A percentile compares a stretch with the other conserved stretches of the same genome.
Evolutionary conservation across 1,140 invertebrate species (phyloP).

Genomic region (Calliphora vicina): DNA sequence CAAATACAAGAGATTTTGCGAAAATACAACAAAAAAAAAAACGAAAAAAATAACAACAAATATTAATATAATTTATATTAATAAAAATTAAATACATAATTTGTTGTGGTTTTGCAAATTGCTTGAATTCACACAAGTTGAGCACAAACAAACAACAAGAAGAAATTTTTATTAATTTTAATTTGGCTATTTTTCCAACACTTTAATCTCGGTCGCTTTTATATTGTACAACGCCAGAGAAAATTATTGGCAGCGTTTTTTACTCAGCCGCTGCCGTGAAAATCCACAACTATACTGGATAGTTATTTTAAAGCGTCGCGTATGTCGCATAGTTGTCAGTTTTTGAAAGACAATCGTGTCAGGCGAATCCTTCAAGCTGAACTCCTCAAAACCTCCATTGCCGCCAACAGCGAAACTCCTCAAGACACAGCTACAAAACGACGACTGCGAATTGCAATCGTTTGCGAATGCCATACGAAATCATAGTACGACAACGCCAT

Average conservation of each 20-base stretch:
- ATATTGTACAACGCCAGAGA: neutral
- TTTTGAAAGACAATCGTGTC: neutral
- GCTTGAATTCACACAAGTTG: neutral
- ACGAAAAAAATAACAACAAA: neutral
- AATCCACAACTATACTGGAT: neutral
- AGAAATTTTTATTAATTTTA: too few relatives aligned
- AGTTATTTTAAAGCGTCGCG: constrained; percentile 26
- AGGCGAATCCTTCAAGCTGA: constrained; percentile 40
- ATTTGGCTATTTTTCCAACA: neutral
- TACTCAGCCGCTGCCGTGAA: too few relatives aligned
- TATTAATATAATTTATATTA: constrained; percentile 10
- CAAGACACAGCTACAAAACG: neutral
- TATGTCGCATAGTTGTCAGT: constrained; percentile 36
- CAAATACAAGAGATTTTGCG: constrained; percentile 12
- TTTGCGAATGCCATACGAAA: constrained; percentile 39
- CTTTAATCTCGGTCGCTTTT: neutral
- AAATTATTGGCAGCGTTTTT: too few relatives aligned
- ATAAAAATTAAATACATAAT: constrained; percentile 2
- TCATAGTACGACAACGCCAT: constrained; percentile 15
- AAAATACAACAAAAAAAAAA: constrained; percentile 1
- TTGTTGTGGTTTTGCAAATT: neutral
- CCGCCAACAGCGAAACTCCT: neutral
- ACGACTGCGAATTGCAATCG: constrained; percentile 37
- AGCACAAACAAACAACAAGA: too few relatives aligned
- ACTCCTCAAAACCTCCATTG: constrained; percentile 39